Evolutionary conservation across 2,113 vertebrate genomes (phyloP).

Genomic region (Calyptommatus sinebrachiatus): DNA sequence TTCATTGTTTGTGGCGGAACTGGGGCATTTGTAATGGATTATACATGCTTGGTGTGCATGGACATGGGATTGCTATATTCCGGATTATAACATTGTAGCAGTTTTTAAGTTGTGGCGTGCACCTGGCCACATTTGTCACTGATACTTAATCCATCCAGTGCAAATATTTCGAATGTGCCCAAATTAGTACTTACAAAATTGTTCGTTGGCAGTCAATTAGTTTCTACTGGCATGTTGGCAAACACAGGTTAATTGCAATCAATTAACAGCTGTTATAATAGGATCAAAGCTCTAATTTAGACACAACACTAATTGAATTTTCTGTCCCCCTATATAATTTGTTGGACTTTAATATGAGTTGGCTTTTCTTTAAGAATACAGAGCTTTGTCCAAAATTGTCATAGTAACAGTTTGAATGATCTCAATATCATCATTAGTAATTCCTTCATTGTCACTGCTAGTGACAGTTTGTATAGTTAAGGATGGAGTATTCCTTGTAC

Average conservation of each 20-base stretch:
- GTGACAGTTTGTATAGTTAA: no score
- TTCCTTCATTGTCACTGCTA: not conserved
- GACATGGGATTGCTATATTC: no score
- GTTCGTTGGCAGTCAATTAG: constrained; percentile 16
- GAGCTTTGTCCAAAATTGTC: not conserved
- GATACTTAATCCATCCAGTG: not conserved
- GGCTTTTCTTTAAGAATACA: not conserved
- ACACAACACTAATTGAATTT: constrained; percentile 3
- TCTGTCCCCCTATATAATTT: not conserved
- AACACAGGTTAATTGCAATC: constrained; percentile 19
- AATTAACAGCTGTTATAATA: constrained; percentile 18
- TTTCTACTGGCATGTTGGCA: constrained; percentile 10
- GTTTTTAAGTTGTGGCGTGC: no score
- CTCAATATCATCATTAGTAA: not conserved
- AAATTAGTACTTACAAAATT: constrained; percentile 19
- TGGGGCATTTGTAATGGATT: no score
- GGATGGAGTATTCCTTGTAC: not conserved
- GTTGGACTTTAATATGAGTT: not conserved
- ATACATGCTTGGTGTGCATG: no score
- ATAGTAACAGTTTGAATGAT: not conserved
- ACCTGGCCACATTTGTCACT: not conserved
- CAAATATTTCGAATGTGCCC: constrained; percentile 1
- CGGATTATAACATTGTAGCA: no score
- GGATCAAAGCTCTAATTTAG: constrained; percentile 10
- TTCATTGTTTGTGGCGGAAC: no score